Percentiles rank a stretch among this genome's conserved stretches.
Conservation (phyloP, 1,140 invertebrate genomes). For the Carposina sasakii region DNA sequence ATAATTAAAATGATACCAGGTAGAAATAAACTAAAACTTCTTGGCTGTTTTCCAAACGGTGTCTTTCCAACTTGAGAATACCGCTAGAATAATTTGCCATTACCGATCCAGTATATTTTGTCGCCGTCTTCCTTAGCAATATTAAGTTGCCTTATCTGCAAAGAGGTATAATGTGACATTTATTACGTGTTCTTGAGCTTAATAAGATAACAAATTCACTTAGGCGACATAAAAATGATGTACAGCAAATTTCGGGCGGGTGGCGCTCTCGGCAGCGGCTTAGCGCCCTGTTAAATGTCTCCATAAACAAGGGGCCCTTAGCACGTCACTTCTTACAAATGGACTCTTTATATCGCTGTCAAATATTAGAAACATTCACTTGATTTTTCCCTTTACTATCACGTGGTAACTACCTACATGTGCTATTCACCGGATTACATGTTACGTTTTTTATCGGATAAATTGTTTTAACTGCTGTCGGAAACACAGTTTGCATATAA, state of each 20-base stretch:
- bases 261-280: conserved; percentile 19
- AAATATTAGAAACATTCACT: conserved; percentile 32
- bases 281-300: conserved; percentile 36
- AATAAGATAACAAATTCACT: conserved; percentile 39
- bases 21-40: too few species aligned
- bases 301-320: conserved; percentile 42
- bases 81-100: too few species aligned
- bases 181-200: conserved; percentile 29
- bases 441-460: too few species aligned
- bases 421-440: too few species aligned
- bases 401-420: too few species aligned
- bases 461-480: too few species aligned
- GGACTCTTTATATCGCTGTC: conserved; percentile 36
- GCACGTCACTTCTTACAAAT: conserved; percentile 43
- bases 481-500: too few species aligned
- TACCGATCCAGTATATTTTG: too few species aligned
- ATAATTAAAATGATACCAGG: too few species aligned
- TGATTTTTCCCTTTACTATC: too few species aligned
- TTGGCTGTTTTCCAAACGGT: neutral
- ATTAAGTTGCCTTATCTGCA: conserved; percentile 20
- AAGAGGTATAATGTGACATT: conserved; percentile 23
- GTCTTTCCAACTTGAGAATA: neutral
- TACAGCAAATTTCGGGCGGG: conserved; percentile 12
- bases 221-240: conserved; percentile 33
- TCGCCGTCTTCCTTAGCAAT: neutral